Percentiles rank a stretch among this genome's conserved stretches.
These are phyloP conservation scores for Epirrita christyi DNA, from an alignment of 2,888 invertebrate species.

Conservation along the genomic window DNA sequence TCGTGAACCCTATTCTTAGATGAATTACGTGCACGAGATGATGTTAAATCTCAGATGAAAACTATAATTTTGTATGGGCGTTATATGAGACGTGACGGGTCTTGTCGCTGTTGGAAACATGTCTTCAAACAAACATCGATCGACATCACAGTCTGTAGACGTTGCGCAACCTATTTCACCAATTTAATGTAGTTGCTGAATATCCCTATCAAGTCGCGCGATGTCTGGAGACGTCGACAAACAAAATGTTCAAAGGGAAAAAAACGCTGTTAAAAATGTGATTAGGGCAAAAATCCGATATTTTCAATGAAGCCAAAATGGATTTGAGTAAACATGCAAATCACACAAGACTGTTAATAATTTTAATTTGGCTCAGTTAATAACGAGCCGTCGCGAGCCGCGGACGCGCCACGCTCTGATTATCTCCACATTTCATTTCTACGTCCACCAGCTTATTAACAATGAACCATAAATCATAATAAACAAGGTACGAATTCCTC, in stretches of 20 bases:
- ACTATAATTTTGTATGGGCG: too few relatives aligned
- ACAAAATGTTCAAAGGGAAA: not conserved
- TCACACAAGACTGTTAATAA: conserved; percentile 65
- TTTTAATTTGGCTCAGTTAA: conserved; percentile 77
- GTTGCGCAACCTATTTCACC: too few relatives aligned
- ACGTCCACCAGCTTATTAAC: conserved; percentile 53
- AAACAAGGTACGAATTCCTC: conserved; percentile 61
- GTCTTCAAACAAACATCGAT: not conserved
- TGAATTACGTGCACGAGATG: too few relatives aligned
- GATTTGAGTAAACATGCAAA: conserved; percentile 52
- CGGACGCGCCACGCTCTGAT: conserved; percentile 76
- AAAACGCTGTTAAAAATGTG: not conserved
- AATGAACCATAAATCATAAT: conserved; percentile 61
- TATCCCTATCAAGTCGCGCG: too few relatives aligned
- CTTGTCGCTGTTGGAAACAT: too few relatives aligned
- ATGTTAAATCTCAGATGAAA: not conserved
- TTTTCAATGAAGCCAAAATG: conserved; percentile 28
- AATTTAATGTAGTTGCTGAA: too few relatives aligned
- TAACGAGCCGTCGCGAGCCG: conserved; percentile 63
- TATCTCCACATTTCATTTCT: conserved; percentile 78
- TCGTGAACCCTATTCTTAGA: too few relatives aligned
- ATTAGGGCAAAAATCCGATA: not conserved
- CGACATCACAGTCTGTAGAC: too few relatives aligned
- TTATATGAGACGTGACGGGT: too few relatives aligned
- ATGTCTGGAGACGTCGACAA: not conserved